Evolutionary conservation across 2,888 invertebrate species (phyloP), one percentile per base, ranked within the genome.

Genomic region (Trisateles emortualis): DNA sequence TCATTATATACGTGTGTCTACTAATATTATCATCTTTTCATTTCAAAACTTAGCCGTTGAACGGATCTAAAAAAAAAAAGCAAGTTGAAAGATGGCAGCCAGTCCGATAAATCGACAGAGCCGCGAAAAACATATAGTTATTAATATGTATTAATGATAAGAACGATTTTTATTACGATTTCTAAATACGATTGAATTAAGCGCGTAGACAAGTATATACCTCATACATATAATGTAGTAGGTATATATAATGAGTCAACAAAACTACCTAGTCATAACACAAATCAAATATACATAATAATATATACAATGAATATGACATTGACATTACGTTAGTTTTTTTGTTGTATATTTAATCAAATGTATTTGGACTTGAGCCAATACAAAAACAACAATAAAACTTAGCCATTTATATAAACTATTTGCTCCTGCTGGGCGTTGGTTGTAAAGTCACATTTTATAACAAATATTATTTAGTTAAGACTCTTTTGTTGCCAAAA

Each of bases 281-380:
- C 24, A 46, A 53, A 24, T 50, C 19, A 36, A 35, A n/a, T 33
- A 11, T 19, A 47, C 13, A 10, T 16, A 11, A 29, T 33, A 17
- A 43, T 26, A 33, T 30, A 36, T 30, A 47, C 38, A 53, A 58
- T 43, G 30, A 59, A 44, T 48, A 58, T 42, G 53, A 54, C 50
- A 56, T 56, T 66, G 44, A 55, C 59, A 55, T 47, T 45, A 30
- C 30, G 49, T 9, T 0, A 32, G 26, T 58, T 47, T 26, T 56
- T 64, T 60, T 49, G n/a, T n/a, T n/a, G 41, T 14, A n/a, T 26
- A 5, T 55, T 48, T 32, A 46, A 47, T 52, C 38, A 39, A 56
- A 45, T 52, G 9, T 22, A 19, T 54, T 61, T 66, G 64, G 58
- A 51, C 24, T 11, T 8, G 5, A 33, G 63, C 66, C 66, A 66